Conservation (phyloP, 1,140 invertebrate genomes). For the Myzus persicae region DNA sequence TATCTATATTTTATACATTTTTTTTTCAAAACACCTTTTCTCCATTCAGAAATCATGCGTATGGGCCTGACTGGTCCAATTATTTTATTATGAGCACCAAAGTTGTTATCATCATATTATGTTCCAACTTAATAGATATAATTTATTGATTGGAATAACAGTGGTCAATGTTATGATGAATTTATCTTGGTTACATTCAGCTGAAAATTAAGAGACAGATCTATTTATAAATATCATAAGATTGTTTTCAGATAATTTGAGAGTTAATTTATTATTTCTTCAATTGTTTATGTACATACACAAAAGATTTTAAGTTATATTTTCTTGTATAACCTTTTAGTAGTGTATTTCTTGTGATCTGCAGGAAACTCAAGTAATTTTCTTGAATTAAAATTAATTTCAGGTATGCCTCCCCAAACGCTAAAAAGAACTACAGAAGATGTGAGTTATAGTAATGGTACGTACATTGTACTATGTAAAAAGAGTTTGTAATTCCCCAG, state of each 20-base stretch:
- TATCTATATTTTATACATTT: no score
- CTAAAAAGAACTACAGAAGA: slow-evolving; percentile 43
- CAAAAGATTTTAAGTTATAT: not conserved
- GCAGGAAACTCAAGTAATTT: slow-evolving; percentile 4
- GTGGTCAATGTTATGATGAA: not conserved
- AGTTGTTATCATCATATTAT: not conserved
- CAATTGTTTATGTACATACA: not conserved
- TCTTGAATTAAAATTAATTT: slow-evolving; percentile 49
- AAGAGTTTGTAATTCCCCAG: not conserved
- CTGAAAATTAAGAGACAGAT: not conserved
- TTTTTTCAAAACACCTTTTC: no score
- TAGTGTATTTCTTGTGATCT: not conserved
- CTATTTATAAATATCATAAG: not conserved
- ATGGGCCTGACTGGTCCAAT: no score
- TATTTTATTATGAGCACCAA: not conserved
- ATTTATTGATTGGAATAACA: not conserved
- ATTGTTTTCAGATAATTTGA: not conserved
- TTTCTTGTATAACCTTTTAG: not conserved
- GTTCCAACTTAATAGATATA: not conserved
- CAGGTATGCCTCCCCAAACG: slow-evolving; percentile 52
- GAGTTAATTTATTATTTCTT: not conserved
- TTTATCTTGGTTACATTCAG: not conserved
- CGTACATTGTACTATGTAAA: slow-evolving; percentile 42
- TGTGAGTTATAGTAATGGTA: slow-evolving; percentile 40
- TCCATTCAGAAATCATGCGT: no score